A percentile compares a stretch with the other conserved stretches of the same genome.
Evolutionary conservation across 2,888 invertebrate genomes (phyloP).

Genomic region (Lepidocyrtinus sp.): DNA sequence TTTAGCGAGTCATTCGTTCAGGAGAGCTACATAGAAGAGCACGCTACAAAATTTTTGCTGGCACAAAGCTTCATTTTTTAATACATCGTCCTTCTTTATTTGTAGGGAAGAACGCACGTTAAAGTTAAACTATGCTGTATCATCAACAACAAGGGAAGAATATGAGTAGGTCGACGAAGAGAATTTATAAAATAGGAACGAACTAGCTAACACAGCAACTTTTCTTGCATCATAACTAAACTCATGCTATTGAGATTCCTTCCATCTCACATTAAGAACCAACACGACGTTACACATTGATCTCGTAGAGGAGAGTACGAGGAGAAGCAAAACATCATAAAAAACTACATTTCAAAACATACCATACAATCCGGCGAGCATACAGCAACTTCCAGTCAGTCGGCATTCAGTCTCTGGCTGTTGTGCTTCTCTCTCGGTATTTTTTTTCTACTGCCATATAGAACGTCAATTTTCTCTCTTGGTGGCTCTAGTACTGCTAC

Average conservation of each 20-base stretch:
- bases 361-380: constrained; percentile 43
- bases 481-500: no score
- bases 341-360: constrained; percentile 41
- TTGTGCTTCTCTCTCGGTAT: constrained; percentile 33
- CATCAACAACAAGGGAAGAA: background rate
- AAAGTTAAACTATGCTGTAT: background rate
- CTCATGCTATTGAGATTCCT: background rate
- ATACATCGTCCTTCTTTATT: background rate
- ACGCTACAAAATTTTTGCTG: constrained; percentile 20
- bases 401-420: constrained; percentile 59
- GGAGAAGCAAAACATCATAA: background rate
- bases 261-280: background rate
- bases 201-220: background rate
- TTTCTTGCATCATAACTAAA: background rate
- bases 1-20: constrained; percentile 46
- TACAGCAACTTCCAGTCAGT: constrained; percentile 55
- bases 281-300: background rate
- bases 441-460: constrained; percentile 11
- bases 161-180: constrained; percentile 10
- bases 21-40: constrained; percentile 52
- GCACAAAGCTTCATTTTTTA: background rate
- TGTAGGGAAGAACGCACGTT: background rate
- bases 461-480: no score
- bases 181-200: background rate
- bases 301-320: background rate